These are phyloP conservation scores for Helleia helle DNA, from an alignment of 2,888 invertebrate genomes.

Conservation along the genomic window DNA sequence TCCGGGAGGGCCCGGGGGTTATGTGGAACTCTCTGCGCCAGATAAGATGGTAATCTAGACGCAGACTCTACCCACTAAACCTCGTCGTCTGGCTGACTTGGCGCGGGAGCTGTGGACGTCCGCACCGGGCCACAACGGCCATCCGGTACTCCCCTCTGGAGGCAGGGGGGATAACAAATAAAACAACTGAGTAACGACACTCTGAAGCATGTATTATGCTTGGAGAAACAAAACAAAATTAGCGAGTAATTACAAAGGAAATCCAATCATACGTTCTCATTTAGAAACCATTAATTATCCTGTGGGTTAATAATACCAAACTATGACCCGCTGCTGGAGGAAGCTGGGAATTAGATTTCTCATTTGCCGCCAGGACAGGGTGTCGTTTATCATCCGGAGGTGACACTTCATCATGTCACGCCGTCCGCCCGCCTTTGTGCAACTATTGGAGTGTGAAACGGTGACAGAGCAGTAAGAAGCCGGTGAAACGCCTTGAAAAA, in stretches of 20 bases:
- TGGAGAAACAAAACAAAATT: too few relatives aligned
- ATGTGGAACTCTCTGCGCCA: too few relatives aligned
- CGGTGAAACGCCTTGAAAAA: constrained; percentile 25
- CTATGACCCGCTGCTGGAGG: constrained; percentile 21
- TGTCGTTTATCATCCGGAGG: constrained; percentile 58
- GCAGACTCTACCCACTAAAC: too few relatives aligned
- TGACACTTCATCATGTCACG: constrained; percentile 65
- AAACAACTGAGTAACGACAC: too few relatives aligned
- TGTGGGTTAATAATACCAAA: neutral
- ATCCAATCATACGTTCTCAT: neutral
- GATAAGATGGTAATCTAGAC: too few relatives aligned
- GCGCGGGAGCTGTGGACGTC: too few relatives aligned
- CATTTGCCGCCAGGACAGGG: constrained; percentile 50
- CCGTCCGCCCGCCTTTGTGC: constrained; percentile 49
- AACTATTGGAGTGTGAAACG: constrained; percentile 47
- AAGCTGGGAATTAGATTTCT: constrained; percentile 62
- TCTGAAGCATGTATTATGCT: too few relatives aligned
- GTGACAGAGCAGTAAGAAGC: constrained; percentile 33
- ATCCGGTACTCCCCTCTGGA: too few relatives aligned
- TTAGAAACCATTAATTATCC: constrained; percentile 5
- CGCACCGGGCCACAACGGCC: too few relatives aligned
- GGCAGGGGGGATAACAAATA: too few relatives aligned
- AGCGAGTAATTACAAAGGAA: neutral
- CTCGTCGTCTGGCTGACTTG: too few relatives aligned
- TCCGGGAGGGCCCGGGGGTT: too few relatives aligned